These are phyloP conservation scores for Liasis olivaceus DNA, from an alignment of 2,797 vertebrate genomes.

Conservation along the genomic window DNA sequence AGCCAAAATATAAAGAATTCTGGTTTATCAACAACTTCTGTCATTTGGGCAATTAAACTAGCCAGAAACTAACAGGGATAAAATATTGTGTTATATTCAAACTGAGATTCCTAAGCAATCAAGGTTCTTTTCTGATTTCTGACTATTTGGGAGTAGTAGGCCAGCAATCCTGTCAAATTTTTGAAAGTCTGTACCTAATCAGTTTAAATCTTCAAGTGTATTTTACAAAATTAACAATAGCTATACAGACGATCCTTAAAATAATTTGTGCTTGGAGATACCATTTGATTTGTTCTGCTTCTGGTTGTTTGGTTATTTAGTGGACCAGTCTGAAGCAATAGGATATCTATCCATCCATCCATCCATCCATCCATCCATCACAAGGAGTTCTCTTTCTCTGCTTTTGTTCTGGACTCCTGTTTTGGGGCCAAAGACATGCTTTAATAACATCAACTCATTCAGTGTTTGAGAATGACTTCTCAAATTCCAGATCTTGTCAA, in stretches of 20 bases:
- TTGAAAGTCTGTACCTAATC: not conserved
- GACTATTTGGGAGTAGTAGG: not conserved
- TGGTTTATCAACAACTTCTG: not conserved
- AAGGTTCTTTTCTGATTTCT: not conserved
- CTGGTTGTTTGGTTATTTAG: not conserved
- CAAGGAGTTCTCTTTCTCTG: not conserved
- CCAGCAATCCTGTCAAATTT: not conserved
- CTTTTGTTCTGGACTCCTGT: not conserved
- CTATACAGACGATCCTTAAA: slow-evolving; percentile 4
- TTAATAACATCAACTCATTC: not conserved
- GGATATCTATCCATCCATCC: too few species aligned
- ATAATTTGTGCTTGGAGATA: not conserved
- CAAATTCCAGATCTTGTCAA: not conserved
- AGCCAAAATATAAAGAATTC: not conserved
- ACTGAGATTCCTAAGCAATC: not conserved
- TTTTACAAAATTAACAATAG: not conserved
- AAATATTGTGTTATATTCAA: not conserved
- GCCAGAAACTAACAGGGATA: not conserved
- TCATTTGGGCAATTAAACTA: too few species aligned
- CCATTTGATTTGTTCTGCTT: not conserved
- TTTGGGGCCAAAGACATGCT: not conserved
- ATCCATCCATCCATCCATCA: too few species aligned
- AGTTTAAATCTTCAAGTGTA: not conserved
- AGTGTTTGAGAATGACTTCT: not conserved
- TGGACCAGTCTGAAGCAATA: not conserved